Evolutionary conservation across 1,140 invertebrate species (phyloP).

Genomic region (Leucophenga varia): DNA sequence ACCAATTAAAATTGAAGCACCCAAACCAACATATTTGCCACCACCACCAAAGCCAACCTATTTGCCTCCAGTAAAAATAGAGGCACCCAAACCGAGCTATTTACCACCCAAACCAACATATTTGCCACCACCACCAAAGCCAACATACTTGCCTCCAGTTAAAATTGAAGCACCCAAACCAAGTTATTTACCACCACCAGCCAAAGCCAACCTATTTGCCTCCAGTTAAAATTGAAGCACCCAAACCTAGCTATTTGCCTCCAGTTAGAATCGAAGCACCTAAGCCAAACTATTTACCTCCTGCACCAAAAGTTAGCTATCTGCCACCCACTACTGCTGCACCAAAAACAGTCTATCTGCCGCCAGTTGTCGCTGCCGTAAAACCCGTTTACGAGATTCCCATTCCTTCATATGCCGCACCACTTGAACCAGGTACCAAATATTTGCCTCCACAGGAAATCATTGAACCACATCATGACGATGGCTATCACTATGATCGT

Average conservation of each 20-base stretch:
- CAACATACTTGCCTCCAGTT: conserved; percentile 4
- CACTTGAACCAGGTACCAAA: conserved; percentile 26
- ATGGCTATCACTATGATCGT: conserved; percentile 43
- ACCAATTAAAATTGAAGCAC: too few species aligned
- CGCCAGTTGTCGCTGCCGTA: conserved; percentile 1
- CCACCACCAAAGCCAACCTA: conserved; percentile 14
- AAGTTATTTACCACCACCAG: conserved; percentile 1
- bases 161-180: conserved; percentile 7
- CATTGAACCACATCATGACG: conserved; percentile 30
- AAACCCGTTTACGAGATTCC: conserved; percentile 35
- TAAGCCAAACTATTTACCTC: neutral
- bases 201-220: too few species aligned
- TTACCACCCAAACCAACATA: conserved; percentile 10
- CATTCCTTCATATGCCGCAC: conserved; percentile 46
- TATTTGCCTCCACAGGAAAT: conserved; percentile 40
- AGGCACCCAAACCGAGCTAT: conserved; percentile 15
- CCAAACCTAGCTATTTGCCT: conserved; percentile 21
- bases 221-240: conserved; percentile 8
- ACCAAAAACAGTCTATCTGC: neutral
- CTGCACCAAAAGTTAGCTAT: neutral
- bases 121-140: conserved; percentile 13
- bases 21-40: conserved; percentile 23
- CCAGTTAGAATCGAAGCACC: too few species aligned
- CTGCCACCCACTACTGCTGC: conserved; percentile 2
- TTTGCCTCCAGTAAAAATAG: conserved; percentile 2